Conservation (phyloP, 2,888 invertebrate species). For the Globia sparganii region DNA sequence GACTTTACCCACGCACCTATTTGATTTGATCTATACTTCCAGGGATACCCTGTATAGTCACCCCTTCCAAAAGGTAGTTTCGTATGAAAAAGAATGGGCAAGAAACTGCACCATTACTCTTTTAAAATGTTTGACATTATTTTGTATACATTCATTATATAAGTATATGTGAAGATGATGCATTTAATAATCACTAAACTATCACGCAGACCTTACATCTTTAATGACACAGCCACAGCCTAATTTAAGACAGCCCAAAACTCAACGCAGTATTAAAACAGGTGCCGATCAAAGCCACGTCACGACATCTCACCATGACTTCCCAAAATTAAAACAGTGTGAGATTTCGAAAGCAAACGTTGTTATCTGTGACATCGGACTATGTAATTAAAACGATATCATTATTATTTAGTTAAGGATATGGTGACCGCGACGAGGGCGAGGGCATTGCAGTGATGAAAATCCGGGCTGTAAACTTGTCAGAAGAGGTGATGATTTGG, state of each 20-base stretch:
- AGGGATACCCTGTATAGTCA: too few species aligned
- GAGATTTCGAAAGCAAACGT: slow-evolving; percentile 62
- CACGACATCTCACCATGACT: slow-evolving; percentile 28
- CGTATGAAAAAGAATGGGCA: neutral
- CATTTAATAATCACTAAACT: neutral
- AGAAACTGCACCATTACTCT: neutral
- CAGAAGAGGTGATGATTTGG: slow-evolving; percentile 66
- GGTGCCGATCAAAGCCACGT: slow-evolving; percentile 11
- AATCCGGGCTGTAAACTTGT: slow-evolving; percentile 82
- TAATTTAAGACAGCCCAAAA: neutral
- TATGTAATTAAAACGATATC: slow-evolving; percentile 82
- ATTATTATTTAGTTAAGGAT: slow-evolving; percentile 86
- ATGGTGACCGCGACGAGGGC: slow-evolving; percentile 83
- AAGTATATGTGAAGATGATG: neutral
- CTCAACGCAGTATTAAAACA: neutral
- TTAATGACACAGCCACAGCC: too few species aligned
- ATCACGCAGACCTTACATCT: neutral
- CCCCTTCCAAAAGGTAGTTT: neutral
- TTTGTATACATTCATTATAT: neutral
- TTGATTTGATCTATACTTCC: too few species aligned
- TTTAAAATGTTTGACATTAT: neutral
- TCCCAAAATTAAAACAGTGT: slow-evolving; percentile 41
- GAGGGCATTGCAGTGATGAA: slow-evolving; percentile 76
- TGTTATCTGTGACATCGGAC: slow-evolving; percentile 80
- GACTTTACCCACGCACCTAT: too few species aligned